Evolutionary conservation across 2,888 invertebrate species (phyloP).

Genomic region (Rotaria socialis): DNA sequence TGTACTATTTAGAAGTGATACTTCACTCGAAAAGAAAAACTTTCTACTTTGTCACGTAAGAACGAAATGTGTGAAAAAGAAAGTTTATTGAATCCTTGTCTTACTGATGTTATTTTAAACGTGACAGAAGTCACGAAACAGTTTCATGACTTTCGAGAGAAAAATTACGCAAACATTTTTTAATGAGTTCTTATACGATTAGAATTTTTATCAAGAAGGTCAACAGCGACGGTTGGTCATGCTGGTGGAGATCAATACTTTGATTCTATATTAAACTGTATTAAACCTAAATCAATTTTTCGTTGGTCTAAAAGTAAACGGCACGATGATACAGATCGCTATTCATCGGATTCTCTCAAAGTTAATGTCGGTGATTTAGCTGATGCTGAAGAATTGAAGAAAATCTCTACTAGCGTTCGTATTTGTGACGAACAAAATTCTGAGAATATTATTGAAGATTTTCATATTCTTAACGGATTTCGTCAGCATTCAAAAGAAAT

Average conservation of each 20-base stretch:
- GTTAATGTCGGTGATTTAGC: conserved; percentile 26
- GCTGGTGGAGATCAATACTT: neutral
- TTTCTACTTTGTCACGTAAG: too few relatives aligned
- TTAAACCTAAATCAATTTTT: neutral
- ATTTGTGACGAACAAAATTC: neutral
- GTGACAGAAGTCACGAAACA: too few relatives aligned
- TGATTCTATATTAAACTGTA: neutral
- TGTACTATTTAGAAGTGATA: too few relatives aligned
- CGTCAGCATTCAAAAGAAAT: neutral
- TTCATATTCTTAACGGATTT: neutral
- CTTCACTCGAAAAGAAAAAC: too few relatives aligned
- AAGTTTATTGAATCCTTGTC: too few relatives aligned
- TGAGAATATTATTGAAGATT: neutral
- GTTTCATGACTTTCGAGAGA: too few relatives aligned
- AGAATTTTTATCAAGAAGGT: neutral
- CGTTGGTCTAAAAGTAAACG: neutral
- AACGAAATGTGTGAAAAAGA: too few relatives aligned
- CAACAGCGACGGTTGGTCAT: neutral
- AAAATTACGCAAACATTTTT: too few relatives aligned
- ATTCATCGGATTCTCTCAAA: neutral
- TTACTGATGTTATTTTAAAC: too few relatives aligned
- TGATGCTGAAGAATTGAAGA: neutral
- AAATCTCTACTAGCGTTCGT: neutral
- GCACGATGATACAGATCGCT: neutral
- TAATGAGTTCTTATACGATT: neutral